A percentile compares a stretch with the other conserved stretches of the same genome.
phyloP scores from a whole-genome alignment of 2,113 vertebrate species.

The Anoplopoma fimbria region DNA sequence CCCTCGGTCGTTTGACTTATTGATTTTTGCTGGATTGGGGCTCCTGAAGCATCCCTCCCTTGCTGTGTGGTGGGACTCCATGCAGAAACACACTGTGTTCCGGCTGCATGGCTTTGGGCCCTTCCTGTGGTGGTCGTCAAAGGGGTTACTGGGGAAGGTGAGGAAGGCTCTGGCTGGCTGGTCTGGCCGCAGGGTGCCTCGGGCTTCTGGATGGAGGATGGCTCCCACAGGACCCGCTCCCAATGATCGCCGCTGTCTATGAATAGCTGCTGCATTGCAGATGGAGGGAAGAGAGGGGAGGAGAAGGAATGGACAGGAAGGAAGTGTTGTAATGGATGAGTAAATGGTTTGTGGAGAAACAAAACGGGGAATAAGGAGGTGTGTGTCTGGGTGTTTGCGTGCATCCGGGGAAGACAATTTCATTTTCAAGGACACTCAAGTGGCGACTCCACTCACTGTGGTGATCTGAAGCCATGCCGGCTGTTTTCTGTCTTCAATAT shows the following conservation, averaged over 20 bases:
- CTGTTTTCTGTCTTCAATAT: constrained; percentile 28
- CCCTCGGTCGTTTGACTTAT: constrained; percentile 75
- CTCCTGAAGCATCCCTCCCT: constrained; percentile 61
- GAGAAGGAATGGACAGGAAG: constrained; percentile 54
- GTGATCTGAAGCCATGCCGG: not conserved
- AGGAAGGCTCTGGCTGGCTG: constrained; percentile 46
- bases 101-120: constrained; percentile 1
- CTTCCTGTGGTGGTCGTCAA: constrained; percentile 41
- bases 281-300: constrained; percentile 46
- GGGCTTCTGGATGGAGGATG: constrained; percentile 44
- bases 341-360: constrained; percentile 44
- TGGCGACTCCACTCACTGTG: not conserved
- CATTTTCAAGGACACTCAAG: constrained; percentile 58
- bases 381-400: constrained; percentile 11
- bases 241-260: constrained; percentile 68
- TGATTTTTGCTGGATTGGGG: constrained; percentile 63
- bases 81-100: constrained; percentile 50
- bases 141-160: constrained; percentile 49
- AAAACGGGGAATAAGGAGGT: constrained; percentile 76
- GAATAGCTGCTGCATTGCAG: constrained; percentile 81
- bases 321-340: constrained; percentile 28
- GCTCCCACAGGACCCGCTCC: constrained; percentile 66
- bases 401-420: constrained; percentile 26
- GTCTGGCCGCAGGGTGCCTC: constrained; percentile 39
- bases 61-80: constrained; percentile 47